These are phyloP conservation scores for Phylloscopus collybita DNA, from an alignment of 2,797 vertebrate species.

Conservation along the genomic window DNA sequence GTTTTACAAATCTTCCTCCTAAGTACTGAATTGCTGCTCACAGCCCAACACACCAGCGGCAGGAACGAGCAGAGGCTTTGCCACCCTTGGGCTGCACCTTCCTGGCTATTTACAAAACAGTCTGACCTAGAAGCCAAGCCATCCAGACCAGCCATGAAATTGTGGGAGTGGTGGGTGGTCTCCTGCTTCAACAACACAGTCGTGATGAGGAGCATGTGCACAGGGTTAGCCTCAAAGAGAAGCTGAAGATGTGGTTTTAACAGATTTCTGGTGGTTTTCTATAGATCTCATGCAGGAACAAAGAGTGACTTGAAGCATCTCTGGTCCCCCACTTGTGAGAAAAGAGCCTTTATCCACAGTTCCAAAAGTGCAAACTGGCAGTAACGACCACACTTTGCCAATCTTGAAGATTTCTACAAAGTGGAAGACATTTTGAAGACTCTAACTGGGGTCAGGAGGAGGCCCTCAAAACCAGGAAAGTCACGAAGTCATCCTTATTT, in stretches of 20 bases:
- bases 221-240: neutral
- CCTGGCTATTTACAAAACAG: neutral
- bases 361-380: neutral
- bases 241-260: neutral
- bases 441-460: neutral
- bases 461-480: neutral
- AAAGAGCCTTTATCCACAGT: neutral
- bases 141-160: neutral
- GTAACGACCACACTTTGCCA: neutral
- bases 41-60: rapidly evolving
- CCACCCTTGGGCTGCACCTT: neutral
- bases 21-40: neutral
- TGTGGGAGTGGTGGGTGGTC: neutral
- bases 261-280: neutral
- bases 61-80: neutral
- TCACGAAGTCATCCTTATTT: neutral
- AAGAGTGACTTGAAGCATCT: neutral
- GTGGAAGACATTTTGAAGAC: neutral
- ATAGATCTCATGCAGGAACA: neutral
- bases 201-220: neutral
- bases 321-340: neutral
- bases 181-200: neutral
- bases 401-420: neutral
- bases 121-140: neutral
- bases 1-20: neutral